These are phyloP conservation scores for Ferdinandea cuprea DNA, from an alignment of 2,888 invertebrate species.

Conservation along the genomic window DNA sequence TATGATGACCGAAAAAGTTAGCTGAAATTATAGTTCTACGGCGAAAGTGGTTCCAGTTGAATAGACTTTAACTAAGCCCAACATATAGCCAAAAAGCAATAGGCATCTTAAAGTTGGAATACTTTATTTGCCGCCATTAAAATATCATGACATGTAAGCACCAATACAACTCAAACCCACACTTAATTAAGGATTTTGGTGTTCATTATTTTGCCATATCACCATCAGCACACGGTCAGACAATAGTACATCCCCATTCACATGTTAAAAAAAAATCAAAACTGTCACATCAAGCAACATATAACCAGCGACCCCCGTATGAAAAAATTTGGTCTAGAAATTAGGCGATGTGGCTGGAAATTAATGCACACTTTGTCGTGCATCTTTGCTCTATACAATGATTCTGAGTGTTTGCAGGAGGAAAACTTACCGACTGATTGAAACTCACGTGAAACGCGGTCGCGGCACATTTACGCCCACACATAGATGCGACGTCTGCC, in stretches of 20 bases:
- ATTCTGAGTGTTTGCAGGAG: background rate
- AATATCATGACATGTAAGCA: no score
- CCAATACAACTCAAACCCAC: no score
- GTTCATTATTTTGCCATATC: no score
- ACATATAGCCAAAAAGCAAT: no score
- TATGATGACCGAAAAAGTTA: no score
- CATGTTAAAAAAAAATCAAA: conserved; percentile 65
- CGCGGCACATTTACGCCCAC: conserved; percentile 1
- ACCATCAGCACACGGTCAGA: conserved; percentile 41
- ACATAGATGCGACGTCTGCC: background rate
- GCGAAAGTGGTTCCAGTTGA: no score
- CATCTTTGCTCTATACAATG: conserved; percentile 1
- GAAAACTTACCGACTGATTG: conserved; percentile 32
- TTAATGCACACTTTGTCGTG: conserved; percentile 11
- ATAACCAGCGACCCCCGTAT: conserved; percentile 22
- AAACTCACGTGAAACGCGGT: conserved; percentile 34
- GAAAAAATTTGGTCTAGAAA: conserved; percentile 49
- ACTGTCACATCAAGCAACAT: conserved; percentile 63
- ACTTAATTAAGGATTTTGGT: no score
- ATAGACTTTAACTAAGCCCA: no score
- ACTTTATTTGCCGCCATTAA: no score
- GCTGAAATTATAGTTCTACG: no score
- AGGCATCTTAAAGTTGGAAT: no score
- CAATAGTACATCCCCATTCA: background rate
- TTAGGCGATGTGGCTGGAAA: conserved; percentile 47